Conservation (phyloP, 2,113 vertebrate genomes). For the Engystomops pustulosus region DNA sequence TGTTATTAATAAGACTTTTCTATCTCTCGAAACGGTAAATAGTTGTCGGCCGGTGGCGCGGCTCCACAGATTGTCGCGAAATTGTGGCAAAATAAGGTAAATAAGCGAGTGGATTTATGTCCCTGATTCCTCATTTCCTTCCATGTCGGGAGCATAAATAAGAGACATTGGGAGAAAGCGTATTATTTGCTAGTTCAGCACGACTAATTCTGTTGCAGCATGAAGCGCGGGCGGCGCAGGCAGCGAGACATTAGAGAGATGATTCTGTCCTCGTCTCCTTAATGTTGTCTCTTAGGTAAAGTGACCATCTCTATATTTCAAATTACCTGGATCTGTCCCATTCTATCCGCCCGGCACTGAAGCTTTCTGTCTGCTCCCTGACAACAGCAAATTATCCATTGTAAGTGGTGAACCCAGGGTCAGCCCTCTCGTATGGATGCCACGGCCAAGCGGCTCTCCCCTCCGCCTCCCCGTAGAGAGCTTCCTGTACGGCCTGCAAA, state of each 20-base stretch:
- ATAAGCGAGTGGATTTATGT: constrained; percentile 13
- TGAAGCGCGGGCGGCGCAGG: background rate
- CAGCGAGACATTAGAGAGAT: constrained; percentile 19
- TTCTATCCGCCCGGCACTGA: background rate
- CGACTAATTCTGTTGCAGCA: constrained; percentile 7
- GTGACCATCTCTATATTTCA: constrained; percentile 22
- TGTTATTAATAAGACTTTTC: background rate
- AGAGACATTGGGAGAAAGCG: background rate
- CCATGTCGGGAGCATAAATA: constrained; percentile 1
- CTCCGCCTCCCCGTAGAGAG: background rate
- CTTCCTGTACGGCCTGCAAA: background rate
- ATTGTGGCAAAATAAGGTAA: constrained; percentile 22
- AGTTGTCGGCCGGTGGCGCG: too few species aligned
- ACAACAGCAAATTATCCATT: constrained; percentile 20
- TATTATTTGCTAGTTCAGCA: constrained; percentile 33
- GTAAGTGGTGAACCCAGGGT: background rate
- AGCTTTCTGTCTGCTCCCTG: background rate
- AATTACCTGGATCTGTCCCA: constrained; percentile 5
- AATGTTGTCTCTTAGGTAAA: constrained; percentile 24
- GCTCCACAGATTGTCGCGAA: background rate
- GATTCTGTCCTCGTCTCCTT: constrained; percentile 9
- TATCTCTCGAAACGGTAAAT: background rate
- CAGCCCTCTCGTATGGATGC: background rate
- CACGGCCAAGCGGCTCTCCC: background rate
- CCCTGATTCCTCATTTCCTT: constrained; percentile 22